Percentiles rank a stretch among this genome's conserved stretches.
These are phyloP conservation scores for Cephus nigrinus DNA, from an alignment of 2,888 invertebrate genomes.

Conservation along the genomic window DNA sequence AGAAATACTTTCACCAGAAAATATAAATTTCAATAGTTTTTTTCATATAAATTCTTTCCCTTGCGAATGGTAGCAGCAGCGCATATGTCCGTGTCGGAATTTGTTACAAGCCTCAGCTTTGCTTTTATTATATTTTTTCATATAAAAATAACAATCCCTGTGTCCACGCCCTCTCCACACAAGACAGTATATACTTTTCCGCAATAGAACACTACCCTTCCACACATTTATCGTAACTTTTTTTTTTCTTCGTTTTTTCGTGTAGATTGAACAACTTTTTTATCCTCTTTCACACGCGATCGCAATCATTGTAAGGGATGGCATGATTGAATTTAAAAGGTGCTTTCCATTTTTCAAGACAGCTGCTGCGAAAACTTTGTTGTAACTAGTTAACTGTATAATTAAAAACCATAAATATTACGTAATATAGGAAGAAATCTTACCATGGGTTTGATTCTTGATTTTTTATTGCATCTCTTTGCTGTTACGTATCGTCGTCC, in stretches of 20 bases:
- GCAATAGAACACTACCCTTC: not conserved
- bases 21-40: not conserved
- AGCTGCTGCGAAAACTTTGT: not conserved
- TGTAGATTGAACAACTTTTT: not conserved
- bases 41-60: not conserved
- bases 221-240: not conserved
- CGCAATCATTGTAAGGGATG: not conserved
- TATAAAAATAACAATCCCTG: not conserved
- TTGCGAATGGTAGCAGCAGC: not conserved
- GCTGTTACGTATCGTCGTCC: not conserved
- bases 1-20: not conserved
- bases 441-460: not conserved
- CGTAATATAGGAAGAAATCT: not conserved
- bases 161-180: not conserved
- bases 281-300: not conserved
- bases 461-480: not conserved
- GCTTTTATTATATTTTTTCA: not conserved
- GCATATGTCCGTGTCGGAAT: not conserved
- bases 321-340: not conserved
- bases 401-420: not conserved
- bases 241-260: not conserved
- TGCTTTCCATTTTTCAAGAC: not conserved
- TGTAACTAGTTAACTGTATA: not conserved
- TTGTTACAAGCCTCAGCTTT: not conserved
- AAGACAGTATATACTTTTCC: not conserved